Base-by-base conservation (phyloP, 2,797 vertebrate genomes). In the Harpagifer antarcticus region DNA sequence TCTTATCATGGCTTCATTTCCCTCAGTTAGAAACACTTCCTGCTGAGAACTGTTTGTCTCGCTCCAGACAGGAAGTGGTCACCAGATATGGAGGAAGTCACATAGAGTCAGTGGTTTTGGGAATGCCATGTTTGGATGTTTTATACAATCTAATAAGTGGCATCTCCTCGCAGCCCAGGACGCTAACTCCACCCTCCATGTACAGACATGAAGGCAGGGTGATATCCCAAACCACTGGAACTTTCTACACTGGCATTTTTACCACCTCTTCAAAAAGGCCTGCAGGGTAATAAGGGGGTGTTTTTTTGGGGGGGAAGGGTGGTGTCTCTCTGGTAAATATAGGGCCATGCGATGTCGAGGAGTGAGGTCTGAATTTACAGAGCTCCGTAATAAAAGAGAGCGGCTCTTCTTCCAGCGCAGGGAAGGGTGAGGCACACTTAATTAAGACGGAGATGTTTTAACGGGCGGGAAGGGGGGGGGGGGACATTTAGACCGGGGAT, bases 221-320 rank as follows among this genome's bases (percentile, higher is more conserved):
- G 19, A 85, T 27, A 27, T 3, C 23, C 23, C 27, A 27, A 84
- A 88, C 91, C 87, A 60, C 84, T 82, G 84, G 76, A 87, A 83
- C 80, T 67, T 82, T 88, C 79, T 74, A 81, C 86, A 79, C 64
- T 64, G 71, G 82, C 86, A 87, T 85, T 88, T 92, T 87, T 83
- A 89, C 87, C 80, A 88, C 74, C 84, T 85, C 88, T 82, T 90
- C 84, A 92, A 92, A 91, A 93, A 88, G 74, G 68, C 57, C 69
- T 73, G 54, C 11, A 19, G 77, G 55, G 78, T 89, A 91, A 91
- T 86, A 76, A 88, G 72, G 72, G 81, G 83, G 49, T 84, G 33
- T 37, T 37, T 37, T 33, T 6, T 82, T 82, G 40, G 23, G 13
- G 10, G 55, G 11, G 33, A 37, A 0, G 9, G 52, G 58, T 27